Evolutionary conservation across 2,888 invertebrate species (phyloP), one percentile per base, ranked within the genome.

Genomic region (Lasioglossum oenotherae): DNA sequence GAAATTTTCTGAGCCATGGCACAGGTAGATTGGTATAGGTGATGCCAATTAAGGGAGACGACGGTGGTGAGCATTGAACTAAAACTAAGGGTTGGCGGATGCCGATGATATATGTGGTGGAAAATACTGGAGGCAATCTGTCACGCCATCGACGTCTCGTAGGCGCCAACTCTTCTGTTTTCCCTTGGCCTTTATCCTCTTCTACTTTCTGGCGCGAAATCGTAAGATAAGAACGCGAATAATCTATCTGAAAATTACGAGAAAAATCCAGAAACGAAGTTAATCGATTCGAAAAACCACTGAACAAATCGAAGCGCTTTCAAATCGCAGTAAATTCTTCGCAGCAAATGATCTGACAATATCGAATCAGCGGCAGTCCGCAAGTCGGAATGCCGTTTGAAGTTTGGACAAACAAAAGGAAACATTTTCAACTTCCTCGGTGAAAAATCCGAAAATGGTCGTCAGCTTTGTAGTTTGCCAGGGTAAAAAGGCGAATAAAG

Each of bases 41-140:
- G 90, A 92, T 92, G 93, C 92, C 94, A 94, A 95, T 95, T 95
- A 94, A 92, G 91, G 88, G 89, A 92, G 90, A 92, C 91, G 92
- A 91, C 92, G 92, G 88, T 88, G 90, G 92, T 86, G 93, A 89
- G 93, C 92, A 94, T 89, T 89, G 91, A 90, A 93, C 93, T 92
- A 93, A 93, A 95, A 94, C 93, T 92, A 94, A 94, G 91, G 93
- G 92, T 85, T 93, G 89, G 88, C 88, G 91, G 90, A 89, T 92
- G 89, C 91, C 92, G 92, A 93, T 95, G 94, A 95, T 95, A 92
- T 94, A 95, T 94, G 94, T 95, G 93, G 94, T 95, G 95, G 95
- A 95, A 95, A 95, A 95, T 95, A 94, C 93, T 92, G 91, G 91
- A 93, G 92, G 92, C 93, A 95, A 95, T 95, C 94, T 94, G 94